Evolutionary conservation across 1,140 invertebrate genomes (phyloP), one percentile per base, ranked within the genome.

Genomic region (Cotesia chilonis): DNA sequence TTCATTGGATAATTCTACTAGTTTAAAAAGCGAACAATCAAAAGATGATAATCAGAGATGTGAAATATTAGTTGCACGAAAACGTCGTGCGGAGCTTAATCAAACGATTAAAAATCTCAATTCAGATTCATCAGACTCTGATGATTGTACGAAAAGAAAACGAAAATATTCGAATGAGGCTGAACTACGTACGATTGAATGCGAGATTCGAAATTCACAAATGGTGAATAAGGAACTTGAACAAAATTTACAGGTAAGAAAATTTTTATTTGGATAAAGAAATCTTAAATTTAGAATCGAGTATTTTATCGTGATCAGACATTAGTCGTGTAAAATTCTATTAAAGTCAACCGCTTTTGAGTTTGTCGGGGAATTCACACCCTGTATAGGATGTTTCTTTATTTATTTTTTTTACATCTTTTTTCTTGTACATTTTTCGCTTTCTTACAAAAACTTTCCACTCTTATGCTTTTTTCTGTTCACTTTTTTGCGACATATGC

Each of bases 11-110:
- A 63, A 10, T 59, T 35, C 63, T 20, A 38, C 70, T 52, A 63
- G 71, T 10, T 68, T 74, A 14, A 84, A 81, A 74, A 74, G 70
- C 66, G 79, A 83, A 37, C 68, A 76, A 64, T 35, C 77, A 12
- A 81, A 81, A 37, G 78, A 80, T 2, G 82, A 84, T 47, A 81
- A 80, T 79, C 77, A 79, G 20, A 79, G 74, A 52, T 79, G 79
- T 61, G 82, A 84, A 73, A 41, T 83, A 6, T 74, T 74, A 36
- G 76, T 69, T 37, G 64, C 83, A 20, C 82, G 77, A 55, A 84
- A 82, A 65, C 77, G 81, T 38, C 76, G 83, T 14, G 70, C 73
- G 5, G 82, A 84, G 38, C 79, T 82, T 12, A 81, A 83, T 75
- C 75, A 71, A 17, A 82, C 75, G 47, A 82, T 83, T 74, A 71